Evolutionary conservation across 2,113 vertebrate genomes (phyloP).

Genomic region (Chionomys nivalis): DNA sequence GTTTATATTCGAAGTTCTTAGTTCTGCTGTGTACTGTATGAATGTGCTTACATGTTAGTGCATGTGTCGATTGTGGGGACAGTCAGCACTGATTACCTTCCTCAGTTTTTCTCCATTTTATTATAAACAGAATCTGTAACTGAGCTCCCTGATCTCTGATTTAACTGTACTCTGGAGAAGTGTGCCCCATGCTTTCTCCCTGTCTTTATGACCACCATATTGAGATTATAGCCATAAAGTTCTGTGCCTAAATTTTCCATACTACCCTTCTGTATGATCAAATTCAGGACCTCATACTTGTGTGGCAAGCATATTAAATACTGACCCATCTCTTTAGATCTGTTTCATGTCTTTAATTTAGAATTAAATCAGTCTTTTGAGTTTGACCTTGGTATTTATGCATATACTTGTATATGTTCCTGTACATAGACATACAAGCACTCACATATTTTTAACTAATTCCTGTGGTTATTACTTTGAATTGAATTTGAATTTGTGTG

Average conservation of each 20-base stretch:
- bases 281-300: background rate
- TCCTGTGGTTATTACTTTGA: background rate
- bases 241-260: background rate
- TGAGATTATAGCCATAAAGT: background rate
- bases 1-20: background rate
- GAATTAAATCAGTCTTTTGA: background rate
- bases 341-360: too few relatives aligned
- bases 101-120: background rate
- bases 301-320: background rate
- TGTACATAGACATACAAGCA: background rate
- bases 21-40: too few relatives aligned
- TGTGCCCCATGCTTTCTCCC: rapidly evolving
- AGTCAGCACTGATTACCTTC: background rate
- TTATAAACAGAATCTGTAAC: background rate
- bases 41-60: background rate
- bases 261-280: background rate
- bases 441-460: background rate
- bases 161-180: background rate
- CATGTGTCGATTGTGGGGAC: background rate
- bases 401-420: background rate
- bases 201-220: background rate
- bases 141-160: too few relatives aligned
- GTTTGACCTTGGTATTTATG: background rate
- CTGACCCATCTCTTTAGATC: too few relatives aligned
- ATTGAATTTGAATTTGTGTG: background rate